Conservation (phyloP, 2,888 invertebrate genomes). For the Yponomeuta plumbellus region DNA sequence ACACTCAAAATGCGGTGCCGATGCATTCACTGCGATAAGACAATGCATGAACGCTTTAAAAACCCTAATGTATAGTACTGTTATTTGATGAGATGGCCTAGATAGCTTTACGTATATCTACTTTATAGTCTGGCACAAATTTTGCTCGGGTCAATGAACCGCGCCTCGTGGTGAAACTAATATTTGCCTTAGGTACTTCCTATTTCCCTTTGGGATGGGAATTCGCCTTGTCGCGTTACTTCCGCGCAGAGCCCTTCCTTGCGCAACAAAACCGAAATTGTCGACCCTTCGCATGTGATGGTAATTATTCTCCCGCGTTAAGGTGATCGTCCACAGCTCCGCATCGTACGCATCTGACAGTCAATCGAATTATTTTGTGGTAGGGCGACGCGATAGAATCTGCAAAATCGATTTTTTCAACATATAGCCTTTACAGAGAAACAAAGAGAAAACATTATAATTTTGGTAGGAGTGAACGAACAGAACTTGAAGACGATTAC, state of each 20-base stretch:
- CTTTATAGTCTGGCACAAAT: conserved; percentile 46
- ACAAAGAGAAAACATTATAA: too few species aligned
- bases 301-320: conserved; percentile 2
- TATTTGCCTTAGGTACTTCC: conserved; percentile 61
- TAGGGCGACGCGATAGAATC: too few species aligned
- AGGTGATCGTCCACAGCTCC: background rate
- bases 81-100: conserved; percentile 31
- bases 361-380: too few species aligned
- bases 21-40: conserved; percentile 23
- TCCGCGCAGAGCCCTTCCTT: conserved; percentile 40
- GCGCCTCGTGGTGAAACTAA: conserved; percentile 61
- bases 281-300: conserved; percentile 8
- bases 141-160: conserved; percentile 66
- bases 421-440: too few species aligned
- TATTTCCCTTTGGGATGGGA: conserved; percentile 55
- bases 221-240: conserved; percentile 55
- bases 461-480: too few species aligned
- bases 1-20: conserved; percentile 12
- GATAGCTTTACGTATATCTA: conserved; percentile 37
- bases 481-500: too few species aligned
- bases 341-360: too few species aligned
- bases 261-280: conserved; percentile 6
- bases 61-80: conserved; percentile 15
- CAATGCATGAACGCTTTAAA: conserved; percentile 22
- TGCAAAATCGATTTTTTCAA: too few species aligned